A percentile compares a stretch with the other conserved stretches of the same genome.
These are phyloP conservation scores for Hirtodrosophila alboralis DNA, from an alignment of 2,888 invertebrate species.

Conservation along the genomic window DNA sequence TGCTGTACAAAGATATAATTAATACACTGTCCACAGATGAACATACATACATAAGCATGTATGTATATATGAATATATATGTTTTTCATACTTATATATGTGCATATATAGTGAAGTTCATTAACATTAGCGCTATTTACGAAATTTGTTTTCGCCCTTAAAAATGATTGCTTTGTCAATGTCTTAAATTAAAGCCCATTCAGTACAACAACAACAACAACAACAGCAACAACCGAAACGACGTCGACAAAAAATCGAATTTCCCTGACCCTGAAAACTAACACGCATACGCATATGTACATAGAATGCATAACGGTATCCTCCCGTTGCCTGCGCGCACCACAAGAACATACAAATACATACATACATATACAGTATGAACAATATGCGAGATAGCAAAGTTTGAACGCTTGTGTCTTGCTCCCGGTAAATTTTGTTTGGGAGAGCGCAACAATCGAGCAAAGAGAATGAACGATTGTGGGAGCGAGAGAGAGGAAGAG, in stretches of 20 bases:
- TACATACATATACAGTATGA: conserved; percentile 1
- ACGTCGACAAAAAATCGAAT: conserved; percentile 75
- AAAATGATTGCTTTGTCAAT: conserved; percentile 43
- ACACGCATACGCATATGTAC: conserved; percentile 49
- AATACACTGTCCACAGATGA: background rate
- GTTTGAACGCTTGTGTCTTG: conserved; percentile 62
- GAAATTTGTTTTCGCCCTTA: conserved; percentile 14
- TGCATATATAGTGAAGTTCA: conserved; percentile 32
- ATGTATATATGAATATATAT: background rate
- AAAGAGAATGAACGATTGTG: conserved; percentile 7
- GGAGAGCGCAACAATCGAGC: conserved; percentile 39
- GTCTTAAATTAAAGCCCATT: conserved; percentile 36
- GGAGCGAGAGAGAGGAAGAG: conserved; percentile 12
- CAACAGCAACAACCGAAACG: conserved; percentile 14
- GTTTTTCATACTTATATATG: no score
- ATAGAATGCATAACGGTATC: conserved; percentile 66
- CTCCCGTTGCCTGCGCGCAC: conserved; percentile 38
- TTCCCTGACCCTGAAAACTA: conserved; percentile 82
- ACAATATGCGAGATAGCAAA: conserved; percentile 47
- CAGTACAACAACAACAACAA: conserved; percentile 13
- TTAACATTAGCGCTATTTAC: conserved; percentile 40
- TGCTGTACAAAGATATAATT: no score
- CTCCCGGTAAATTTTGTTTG: conserved; percentile 60
- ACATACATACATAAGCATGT: conserved; percentile 1
- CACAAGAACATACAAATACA: conserved; percentile 21